Percentiles rank a stretch among this genome's conserved stretches.
Evolutionary conservation across 2,888 invertebrate species (phyloP).

Genomic region (Petrolisthes manimaculis): DNA sequence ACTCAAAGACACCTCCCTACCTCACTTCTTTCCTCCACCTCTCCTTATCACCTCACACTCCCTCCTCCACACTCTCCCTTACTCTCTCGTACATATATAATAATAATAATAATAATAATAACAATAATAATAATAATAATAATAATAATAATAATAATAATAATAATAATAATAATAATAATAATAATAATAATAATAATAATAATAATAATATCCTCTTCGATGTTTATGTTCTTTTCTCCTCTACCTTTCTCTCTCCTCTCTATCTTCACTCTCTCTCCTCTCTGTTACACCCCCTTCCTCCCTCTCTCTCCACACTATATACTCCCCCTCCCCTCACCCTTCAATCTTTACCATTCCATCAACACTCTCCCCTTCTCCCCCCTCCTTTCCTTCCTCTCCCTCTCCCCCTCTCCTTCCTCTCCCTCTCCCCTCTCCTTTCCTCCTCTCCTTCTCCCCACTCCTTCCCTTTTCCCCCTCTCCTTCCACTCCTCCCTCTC

Average conservation of each 20-base stretch:
- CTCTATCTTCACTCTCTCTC: background rate
- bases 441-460: background rate
- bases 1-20: background rate
- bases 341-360: background rate
- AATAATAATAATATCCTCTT: too few species aligned
- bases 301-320: background rate
- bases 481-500: background rate
- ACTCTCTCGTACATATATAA: background rate
- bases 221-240: too few species aligned
- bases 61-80: background rate
- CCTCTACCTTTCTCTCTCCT: background rate
- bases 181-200: too few species aligned
- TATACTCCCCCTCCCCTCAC: background rate
- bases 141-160: too few species aligned
- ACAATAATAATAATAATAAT: too few species aligned
- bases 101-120: background rate
- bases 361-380: background rate
- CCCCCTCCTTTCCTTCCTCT: too few species aligned
- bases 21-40: slow-evolving; percentile 3
- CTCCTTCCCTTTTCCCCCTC: background rate
- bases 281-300: background rate
- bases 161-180: too few species aligned
- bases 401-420: background rate
- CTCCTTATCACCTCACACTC: background rate
- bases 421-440: background rate